A percentile compares a stretch with the other conserved stretches of the same genome.
phyloP scores from a whole-genome alignment of 2,797 vertebrate species.

The Sebastes umbrosus region DNA sequence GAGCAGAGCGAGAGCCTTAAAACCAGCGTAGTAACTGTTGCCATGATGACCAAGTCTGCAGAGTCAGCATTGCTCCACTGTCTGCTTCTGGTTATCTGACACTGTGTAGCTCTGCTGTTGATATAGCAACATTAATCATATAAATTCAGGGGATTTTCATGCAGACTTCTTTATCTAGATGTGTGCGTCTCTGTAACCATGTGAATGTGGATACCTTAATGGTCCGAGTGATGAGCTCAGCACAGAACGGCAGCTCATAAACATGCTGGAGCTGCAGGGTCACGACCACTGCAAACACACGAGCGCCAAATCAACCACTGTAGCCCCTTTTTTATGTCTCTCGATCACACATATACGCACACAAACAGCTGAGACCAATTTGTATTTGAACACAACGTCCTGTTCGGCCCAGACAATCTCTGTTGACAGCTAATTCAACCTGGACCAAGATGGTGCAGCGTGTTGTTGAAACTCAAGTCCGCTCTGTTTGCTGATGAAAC shows the following conservation, averaged over 20 bases:
- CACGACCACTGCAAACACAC: not conserved
- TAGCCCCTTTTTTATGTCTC: not conserved
- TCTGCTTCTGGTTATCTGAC: constrained; percentile 46
- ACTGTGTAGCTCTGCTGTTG: constrained; percentile 27
- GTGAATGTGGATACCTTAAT: not conserved
- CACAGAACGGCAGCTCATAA: constrained; percentile 33
- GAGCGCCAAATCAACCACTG: not conserved
- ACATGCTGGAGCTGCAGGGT: constrained; percentile 18
- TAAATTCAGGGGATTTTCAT: constrained; percentile 14
- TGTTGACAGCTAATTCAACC: constrained; percentile 28
- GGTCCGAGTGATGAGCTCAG: constrained; percentile 33
- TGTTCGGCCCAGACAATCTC: constrained; percentile 15
- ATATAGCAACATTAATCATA: constrained; percentile 29
- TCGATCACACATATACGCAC: not conserved
- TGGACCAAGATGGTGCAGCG: constrained; percentile 36
- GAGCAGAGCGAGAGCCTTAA: constrained; percentile 12
- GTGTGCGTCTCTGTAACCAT: constrained; percentile 4
- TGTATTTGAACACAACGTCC: constrained; percentile 21
- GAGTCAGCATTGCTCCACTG: constrained; percentile 29
- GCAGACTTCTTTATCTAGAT: not conserved
- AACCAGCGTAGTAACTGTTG: not conserved
- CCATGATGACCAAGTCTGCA: constrained; percentile 1
- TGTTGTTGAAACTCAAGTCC: constrained; percentile 33
- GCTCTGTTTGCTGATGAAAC: constrained; percentile 8
- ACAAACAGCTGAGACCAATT: constrained; percentile 37